A percentile compares a stretch with the other conserved stretches of the same genome.
Conservation (phyloP, 2,113 vertebrate species). For the Origma solitaria region DNA sequence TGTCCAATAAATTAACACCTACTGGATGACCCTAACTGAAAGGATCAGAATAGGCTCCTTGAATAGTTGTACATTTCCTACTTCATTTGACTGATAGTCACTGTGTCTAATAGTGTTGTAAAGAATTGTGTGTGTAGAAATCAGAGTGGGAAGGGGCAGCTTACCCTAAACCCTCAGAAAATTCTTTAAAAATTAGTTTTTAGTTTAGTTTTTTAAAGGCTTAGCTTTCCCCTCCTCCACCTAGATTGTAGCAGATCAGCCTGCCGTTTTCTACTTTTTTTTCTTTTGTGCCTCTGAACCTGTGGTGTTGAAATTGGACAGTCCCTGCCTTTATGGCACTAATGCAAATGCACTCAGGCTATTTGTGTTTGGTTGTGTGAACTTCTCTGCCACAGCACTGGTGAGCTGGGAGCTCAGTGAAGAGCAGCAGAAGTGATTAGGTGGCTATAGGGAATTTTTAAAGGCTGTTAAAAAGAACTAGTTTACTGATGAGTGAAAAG, state of each 20-base stretch:
- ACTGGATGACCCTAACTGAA: not conserved
- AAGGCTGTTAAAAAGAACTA: not conserved
- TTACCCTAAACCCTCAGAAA: not conserved
- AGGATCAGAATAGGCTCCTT: not conserved
- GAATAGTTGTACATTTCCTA: not conserved
- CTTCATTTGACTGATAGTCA: not conserved
- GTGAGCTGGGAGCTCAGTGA: not conserved
- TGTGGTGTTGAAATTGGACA: not conserved
- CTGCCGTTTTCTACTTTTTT: not conserved
- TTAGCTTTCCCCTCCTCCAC: fast-evolving
- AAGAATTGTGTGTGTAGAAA: not conserved
- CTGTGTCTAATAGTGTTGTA: not conserved
- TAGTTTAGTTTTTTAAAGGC: not conserved
- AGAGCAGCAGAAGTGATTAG: not conserved
- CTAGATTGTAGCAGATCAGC: not conserved
- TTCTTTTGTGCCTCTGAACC: not conserved
- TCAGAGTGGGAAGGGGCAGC: not conserved
- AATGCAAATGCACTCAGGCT: not conserved
- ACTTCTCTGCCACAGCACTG: not conserved
- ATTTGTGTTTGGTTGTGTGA: not conserved
- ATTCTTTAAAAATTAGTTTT: not conserved
- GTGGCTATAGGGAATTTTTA: not conserved
- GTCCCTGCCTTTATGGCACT: not conserved
- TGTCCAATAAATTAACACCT: not conserved
- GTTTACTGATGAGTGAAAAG: not conserved